Conservation (phyloP, 2,888 invertebrate genomes). For the Nephrotoma appendiculata region DNA sequence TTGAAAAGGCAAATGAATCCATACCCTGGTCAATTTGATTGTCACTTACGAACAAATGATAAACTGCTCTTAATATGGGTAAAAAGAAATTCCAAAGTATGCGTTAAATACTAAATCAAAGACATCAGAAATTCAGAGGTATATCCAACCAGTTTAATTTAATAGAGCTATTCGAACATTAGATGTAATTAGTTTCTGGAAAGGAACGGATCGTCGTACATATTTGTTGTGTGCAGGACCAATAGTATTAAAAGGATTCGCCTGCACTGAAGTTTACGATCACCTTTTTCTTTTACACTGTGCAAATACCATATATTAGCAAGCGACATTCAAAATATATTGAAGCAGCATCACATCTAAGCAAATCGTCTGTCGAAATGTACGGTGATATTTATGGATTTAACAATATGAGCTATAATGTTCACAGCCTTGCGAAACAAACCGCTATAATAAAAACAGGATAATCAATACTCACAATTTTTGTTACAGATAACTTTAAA, state of each 20-base stretch:
- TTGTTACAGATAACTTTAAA: too few species aligned
- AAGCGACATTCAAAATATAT: neutral
- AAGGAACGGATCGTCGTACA: neutral
- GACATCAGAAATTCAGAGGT: neutral
- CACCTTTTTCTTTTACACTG: neutral
- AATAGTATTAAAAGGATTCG: neutral
- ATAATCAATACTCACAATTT: too few species aligned
- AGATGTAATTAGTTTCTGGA: neutral
- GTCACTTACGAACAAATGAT: too few species aligned
- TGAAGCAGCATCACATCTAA: too few species aligned
- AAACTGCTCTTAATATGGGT: neutral
- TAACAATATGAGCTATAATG: too few species aligned
- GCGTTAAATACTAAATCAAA: neutral
- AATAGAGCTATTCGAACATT: neutral
- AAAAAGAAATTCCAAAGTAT: neutral
- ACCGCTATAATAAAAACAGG: too few species aligned
- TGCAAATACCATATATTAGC: neutral
- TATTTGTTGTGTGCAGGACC: neutral
- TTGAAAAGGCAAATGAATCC: too few species aligned
- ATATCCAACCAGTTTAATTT: neutral
- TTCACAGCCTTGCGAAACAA: too few species aligned
- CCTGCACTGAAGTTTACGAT: neutral
- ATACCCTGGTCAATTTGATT: too few species aligned
- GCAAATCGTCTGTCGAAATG: too few species aligned
- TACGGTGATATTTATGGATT: too few species aligned